Conservation (phyloP, 2,888 invertebrate genomes). For the Troides helena region DNA sequence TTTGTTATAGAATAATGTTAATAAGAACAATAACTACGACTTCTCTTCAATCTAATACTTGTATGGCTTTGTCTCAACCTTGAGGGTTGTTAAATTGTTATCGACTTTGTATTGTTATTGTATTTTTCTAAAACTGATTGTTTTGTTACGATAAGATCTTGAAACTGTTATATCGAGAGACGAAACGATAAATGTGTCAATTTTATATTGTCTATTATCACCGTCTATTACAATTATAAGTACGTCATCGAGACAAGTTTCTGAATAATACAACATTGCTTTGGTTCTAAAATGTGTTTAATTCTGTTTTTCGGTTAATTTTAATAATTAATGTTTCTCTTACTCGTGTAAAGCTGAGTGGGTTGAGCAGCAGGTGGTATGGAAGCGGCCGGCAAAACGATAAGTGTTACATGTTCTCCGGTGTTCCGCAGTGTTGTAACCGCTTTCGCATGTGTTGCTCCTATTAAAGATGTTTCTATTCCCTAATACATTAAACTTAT, state of each 20-base stretch:
- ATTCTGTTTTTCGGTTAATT: background rate
- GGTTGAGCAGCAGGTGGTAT: conserved; percentile 67
- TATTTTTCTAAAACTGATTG: background rate
- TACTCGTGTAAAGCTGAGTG: conserved; percentile 69
- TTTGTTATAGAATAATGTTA: background rate
- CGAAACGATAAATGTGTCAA: background rate
- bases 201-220: background rate
- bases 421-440: conserved; percentile 71
- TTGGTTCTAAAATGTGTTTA: background rate
- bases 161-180: background rate
- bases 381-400: conserved; percentile 69
- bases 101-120: background rate
- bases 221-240: background rate
- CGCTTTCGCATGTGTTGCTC: conserved; percentile 74
- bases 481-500: conserved; percentile 48
- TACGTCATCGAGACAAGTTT: background rate
- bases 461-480: conserved; percentile 72
- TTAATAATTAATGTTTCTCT: conserved; percentile 34
- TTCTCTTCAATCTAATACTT: background rate
- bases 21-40: background rate
- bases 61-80: background rate
- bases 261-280: background rate
- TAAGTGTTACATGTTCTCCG: conserved; percentile 71
- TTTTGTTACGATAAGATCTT: background rate
- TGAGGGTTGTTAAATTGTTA: background rate